Evolutionary conservation across 2,113 vertebrate species (phyloP), one percentile per base, ranked within the genome.

Genomic region (Catagonus wagneri): DNA sequence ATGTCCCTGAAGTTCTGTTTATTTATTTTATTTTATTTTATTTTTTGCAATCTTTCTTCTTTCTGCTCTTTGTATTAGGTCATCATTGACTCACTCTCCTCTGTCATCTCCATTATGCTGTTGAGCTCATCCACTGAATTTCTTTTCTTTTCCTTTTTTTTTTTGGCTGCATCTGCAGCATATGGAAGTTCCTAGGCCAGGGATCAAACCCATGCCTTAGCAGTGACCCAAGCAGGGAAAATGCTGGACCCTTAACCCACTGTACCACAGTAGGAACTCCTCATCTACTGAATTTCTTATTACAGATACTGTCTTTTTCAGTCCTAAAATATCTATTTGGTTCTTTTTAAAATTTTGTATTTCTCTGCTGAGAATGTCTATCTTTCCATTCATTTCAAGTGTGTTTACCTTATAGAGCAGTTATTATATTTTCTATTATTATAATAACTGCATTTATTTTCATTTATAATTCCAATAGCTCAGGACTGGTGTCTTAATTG

Each of bases 291-390:
- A 84, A 44, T 60, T 85, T 92, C 88, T 94, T 85, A 60, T 74
- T 81, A 27, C 5, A 72, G 50, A 68, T 79, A 54, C 15, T 87
- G 34, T 36, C 29, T 50, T 79, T 85, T 91, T 85, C 29, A 72
- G 12, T 91, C 75, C 36, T 66, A 94, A 80, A 91, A 34, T 85
- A 65, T 56, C 19, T 32, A 90, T 76, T 94, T 80, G 22, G 25
- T 81, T 94, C 61, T 83, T 72, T 81, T 32, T 7, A 39, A 83
- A 68, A 4, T 19, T 50, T 95, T 52, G 44, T 56, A 2, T 83
- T 92, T 63, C 68, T 83, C 7, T 22, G 9, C 69, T 85, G 56
- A 85, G 50, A 58, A 83, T 15, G 58, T 75, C 50, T 75, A 0
- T 80, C 50, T 86, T 89, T 65, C 13, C 74, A 32, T 83, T 88